Evolutionary conservation across 64 coral and sea anemone genomes (phyloP).

Genomic region (Acropora tenuis): DNA sequence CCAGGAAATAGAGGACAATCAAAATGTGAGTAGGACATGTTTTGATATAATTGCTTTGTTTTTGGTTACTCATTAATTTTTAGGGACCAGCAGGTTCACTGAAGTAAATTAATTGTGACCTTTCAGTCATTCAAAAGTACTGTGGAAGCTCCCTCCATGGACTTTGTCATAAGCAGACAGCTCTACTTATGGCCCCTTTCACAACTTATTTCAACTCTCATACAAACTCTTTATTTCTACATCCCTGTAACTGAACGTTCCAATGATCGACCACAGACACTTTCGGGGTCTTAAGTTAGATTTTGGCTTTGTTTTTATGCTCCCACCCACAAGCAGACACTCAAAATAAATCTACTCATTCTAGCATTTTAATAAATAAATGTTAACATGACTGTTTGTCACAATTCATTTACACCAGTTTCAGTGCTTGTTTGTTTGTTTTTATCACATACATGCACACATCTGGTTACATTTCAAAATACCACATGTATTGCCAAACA

Average conservation of each 20-base stretch:
- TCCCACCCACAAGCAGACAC: neutral
- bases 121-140: conserved; percentile 1
- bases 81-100: neutral
- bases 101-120: conserved; percentile 10
- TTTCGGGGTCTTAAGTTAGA: neutral
- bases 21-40: conserved; percentile 85
- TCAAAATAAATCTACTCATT: neutral
- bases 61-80: neutral
- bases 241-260: neutral
- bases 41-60: neutral
- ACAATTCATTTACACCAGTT: conserved; percentile 7
- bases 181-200: neutral
- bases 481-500: conserved; percentile 5
- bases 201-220: neutral
- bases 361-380: conserved; percentile 11
- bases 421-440: conserved; percentile 9
- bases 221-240: conserved; percentile 9
- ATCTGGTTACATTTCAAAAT: conserved; percentile 6
- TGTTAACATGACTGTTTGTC: conserved; percentile 1
- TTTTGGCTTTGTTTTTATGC: conserved; percentile 16
- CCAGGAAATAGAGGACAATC: conserved; percentile 97
- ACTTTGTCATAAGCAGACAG: neutral
- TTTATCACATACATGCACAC: neutral
- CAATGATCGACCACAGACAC: neutral
- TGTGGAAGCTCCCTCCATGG: neutral